Base-by-base conservation (phyloP, 2,113 vertebrate species). In the Semicossyphus pulcher region DNA sequence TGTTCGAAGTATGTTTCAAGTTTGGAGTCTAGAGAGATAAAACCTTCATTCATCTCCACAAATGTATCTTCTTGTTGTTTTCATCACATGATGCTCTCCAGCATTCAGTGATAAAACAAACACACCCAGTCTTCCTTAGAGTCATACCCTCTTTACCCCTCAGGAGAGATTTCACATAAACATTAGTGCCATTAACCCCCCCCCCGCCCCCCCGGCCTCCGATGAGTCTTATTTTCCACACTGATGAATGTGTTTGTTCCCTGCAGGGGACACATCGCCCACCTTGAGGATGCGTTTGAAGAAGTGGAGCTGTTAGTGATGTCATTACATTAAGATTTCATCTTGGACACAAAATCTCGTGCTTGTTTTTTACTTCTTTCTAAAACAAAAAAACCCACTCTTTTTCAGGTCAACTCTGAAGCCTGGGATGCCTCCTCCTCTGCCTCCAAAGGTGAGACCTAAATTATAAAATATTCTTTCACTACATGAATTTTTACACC, bases 371-470 rank as follows among this genome's bases (percentile, higher is more conserved):
- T 32, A 48, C 8, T 28, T 59, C 0, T 42, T 34, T 53, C 1
- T 76, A 62, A 61, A 32, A 23, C 9, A 4, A 5, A 36, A 32
- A 25, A 2, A 23, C 77, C 0, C 0, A 20, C 18, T n/a, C 18
- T n/a, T 1, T 93, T 92, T 84, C 83, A 99, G 97, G 39, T 96
- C 95, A 0, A 99, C 98, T 1, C 93, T 98, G 16, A 97, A 97
- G 86, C 93, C 94, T 57, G 94, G 92, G 36, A 32, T 94, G 77
- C 97, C 97, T 0, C 97, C 97, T 78, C 97, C 97, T 0, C 92
- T 98, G 20, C 97, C 97, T 72, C 97, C 97, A 15, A 99, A 99
- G 95, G 97, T 99, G 80, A 94, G 86, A 41, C 7, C 1, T 4
- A 6, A 37, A 4, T 28, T 4, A n/a, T 42, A 7, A 26, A 23